phyloP scores from a whole-genome alignment of 2,797 vertebrate genomes.

The Sebastes wilsoni region DNA sequence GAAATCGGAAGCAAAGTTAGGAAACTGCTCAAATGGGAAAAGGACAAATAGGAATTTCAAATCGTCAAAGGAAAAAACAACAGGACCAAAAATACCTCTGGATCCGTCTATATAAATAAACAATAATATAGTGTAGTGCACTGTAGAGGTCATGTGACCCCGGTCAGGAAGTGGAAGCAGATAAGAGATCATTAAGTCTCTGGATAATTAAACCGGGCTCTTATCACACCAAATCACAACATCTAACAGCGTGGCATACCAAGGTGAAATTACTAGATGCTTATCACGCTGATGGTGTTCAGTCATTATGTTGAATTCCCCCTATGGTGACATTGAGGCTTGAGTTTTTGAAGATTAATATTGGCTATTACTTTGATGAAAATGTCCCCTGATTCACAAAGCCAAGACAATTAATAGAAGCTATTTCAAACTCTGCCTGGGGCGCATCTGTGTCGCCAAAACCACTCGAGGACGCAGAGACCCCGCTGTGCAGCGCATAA shows the following conservation, averaged over 20 bases:
- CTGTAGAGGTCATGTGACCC: conserved; percentile 57
- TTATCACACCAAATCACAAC: conserved; percentile 61
- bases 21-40: conserved; percentile 64
- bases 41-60: conserved; percentile 67
- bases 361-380: conserved; percentile 43
- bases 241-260: conserved; percentile 59
- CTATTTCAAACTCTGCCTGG: conserved; percentile 6
- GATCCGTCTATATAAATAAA: conserved; percentile 73
- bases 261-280: conserved; percentile 68
- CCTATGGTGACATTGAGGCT: conserved; percentile 29
- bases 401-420: background rate
- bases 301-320: conserved; percentile 56
- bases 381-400: conserved; percentile 16
- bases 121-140: conserved; percentile 57
- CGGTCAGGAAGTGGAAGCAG: conserved; percentile 71
- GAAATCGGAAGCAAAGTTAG: conserved; percentile 72
- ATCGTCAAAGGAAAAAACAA: conserved; percentile 73
- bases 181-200: conserved; percentile 76
- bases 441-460: conserved; percentile 1
- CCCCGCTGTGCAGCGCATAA: background rate
- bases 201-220: conserved; percentile 68
- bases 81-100: conserved; percentile 66
- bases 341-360: conserved; percentile 56
- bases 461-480: conserved; percentile 3
- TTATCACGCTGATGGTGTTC: conserved; percentile 71